Evolutionary conservation across 2,113 vertebrate genomes (phyloP).

Genomic region (Leuciscus idus): DNA sequence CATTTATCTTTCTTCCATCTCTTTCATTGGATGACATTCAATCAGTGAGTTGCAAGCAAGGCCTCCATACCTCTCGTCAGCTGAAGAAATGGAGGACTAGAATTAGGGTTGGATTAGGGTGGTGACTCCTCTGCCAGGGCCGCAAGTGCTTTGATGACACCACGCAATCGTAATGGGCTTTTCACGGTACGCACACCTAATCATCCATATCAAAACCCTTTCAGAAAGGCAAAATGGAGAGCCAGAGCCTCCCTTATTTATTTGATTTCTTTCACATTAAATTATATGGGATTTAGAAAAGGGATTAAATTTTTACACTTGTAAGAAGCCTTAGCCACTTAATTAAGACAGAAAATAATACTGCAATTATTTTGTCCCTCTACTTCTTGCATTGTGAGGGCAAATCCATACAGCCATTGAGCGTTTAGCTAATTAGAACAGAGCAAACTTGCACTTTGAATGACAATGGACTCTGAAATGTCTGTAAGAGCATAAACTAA

Average conservation of each 20-base stretch:
- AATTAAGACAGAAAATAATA: slow-evolving; percentile 78
- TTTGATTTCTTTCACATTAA: slow-evolving; percentile 78
- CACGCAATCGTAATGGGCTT: slow-evolving; percentile 74
- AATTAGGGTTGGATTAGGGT: slow-evolving; percentile 65
- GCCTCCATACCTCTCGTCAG: slow-evolving; percentile 20
- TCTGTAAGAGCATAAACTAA: background rate
- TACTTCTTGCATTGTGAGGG: slow-evolving; percentile 55
- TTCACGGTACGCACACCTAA: slow-evolving; percentile 76
- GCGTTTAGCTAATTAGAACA: slow-evolving; percentile 67
- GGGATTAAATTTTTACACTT: slow-evolving; percentile 76
- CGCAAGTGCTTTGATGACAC: slow-evolving; percentile 69
- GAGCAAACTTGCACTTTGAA: slow-evolving; percentile 55
- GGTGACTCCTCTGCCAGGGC: slow-evolving; percentile 52
- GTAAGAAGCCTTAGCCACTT: slow-evolving; percentile 75
- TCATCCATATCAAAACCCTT: slow-evolving; percentile 77
- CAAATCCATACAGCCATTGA: slow-evolving; percentile 62
- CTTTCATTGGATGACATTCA: slow-evolving; percentile 69
- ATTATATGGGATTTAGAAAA: slow-evolving; percentile 78
- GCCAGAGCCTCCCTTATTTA: slow-evolving; percentile 71
- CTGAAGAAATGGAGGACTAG: slow-evolving; percentile 45
- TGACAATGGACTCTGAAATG: slow-evolving; percentile 52
- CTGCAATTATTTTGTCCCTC: slow-evolving; percentile 69
- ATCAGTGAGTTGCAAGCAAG: slow-evolving; percentile 56
- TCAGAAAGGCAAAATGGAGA: slow-evolving; percentile 61
- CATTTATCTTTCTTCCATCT: slow-evolving; percentile 69